Percentiles rank a stretch among this genome's conserved stretches.
Conservation (phyloP, 2,113 vertebrate genomes). For the Heterotis niloticus region DNA sequence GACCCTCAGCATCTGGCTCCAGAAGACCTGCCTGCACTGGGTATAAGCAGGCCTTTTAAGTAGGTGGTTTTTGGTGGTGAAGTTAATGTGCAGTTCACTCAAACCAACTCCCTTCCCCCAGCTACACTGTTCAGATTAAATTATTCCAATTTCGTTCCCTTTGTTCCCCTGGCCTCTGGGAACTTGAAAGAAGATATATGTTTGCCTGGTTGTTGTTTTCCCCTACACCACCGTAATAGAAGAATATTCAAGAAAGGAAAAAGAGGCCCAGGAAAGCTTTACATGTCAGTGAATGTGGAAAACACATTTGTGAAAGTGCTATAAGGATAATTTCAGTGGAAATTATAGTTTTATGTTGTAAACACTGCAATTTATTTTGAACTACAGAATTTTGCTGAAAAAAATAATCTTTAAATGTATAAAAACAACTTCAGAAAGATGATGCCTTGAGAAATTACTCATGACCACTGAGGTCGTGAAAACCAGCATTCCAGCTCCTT, state of each 20-base stretch:
- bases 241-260: not conserved
- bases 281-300: no score
- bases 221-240: not conserved
- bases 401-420: no score
- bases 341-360: no score
- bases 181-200: not conserved
- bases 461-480: no score
- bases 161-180: slow-evolving; percentile 37
- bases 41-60: slow-evolving; percentile 45
- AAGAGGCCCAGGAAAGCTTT: no score
- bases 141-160: slow-evolving; percentile 37
- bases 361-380: no score
- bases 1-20: slow-evolving; percentile 57
- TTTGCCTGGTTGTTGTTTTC: slow-evolving; percentile 6
- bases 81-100: slow-evolving; percentile 54
- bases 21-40: slow-evolving; percentile 49
- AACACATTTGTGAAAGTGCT: no score
- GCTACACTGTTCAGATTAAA: slow-evolving; percentile 52
- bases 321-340: no score
- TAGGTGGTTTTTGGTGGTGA: slow-evolving; percentile 61
- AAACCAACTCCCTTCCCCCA: slow-evolving; percentile 48
- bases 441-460: no score
- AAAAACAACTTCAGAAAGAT: no score
- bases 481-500: no score
- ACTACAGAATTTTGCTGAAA: no score